These are phyloP conservation scores for Nycticryphes semicollaris DNA, from an alignment of 2,113 vertebrate genomes.

Conservation along the genomic window DNA sequence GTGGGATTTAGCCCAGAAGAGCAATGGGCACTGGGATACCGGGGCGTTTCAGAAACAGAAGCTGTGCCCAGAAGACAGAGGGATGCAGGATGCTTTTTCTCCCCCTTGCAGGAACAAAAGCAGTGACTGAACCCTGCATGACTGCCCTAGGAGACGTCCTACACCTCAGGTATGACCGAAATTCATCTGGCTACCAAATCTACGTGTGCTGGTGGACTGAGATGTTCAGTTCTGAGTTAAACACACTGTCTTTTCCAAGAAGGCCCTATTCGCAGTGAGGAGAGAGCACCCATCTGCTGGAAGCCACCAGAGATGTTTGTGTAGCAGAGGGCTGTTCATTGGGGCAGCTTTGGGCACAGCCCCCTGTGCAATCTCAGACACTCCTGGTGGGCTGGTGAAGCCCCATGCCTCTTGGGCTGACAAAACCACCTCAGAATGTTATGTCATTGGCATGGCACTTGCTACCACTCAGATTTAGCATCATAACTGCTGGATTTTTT, in stretches of 20 bases:
- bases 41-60: not conserved
- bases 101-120: not conserved
- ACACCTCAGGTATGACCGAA: not conserved
- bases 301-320: not conserved
- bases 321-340: not conserved
- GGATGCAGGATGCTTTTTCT: not conserved
- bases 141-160: not conserved
- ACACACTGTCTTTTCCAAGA: not conserved
- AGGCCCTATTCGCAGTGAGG: not conserved
- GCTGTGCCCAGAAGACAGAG: not conserved
- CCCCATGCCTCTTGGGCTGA: not conserved
- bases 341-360: not conserved
- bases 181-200: not conserved
- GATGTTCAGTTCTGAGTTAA: not conserved
- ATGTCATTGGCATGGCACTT: fast-evolving
- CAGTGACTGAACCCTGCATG: fast-evolving
- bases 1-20: not conserved
- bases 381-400: not conserved
- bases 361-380: not conserved
- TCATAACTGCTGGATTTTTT: not conserved
- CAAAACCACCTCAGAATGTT: not conserved
- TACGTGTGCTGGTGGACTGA: fast-evolving
- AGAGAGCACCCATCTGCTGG: fast-evolving
- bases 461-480: not conserved
- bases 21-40: not conserved